Percentiles rank a stretch among this genome's conserved stretches.
Evolutionary conservation across 1,140 invertebrate species (phyloP).

Genomic region (Venturia canescens): DNA sequence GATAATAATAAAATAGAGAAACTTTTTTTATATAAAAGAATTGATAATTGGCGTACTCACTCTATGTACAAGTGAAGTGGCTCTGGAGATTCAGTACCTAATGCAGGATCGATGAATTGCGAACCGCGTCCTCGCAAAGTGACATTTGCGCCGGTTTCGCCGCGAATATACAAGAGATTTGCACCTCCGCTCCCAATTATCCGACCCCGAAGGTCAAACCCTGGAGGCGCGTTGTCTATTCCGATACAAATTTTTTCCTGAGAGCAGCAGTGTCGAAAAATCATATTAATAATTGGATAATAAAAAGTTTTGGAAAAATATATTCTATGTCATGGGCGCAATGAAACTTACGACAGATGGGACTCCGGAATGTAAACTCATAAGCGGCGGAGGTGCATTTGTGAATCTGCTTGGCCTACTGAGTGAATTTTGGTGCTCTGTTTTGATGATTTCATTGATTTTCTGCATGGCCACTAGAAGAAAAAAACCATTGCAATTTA

Average conservation of each 20-base stretch:
- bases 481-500: conserved; percentile 24
- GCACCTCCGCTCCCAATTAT: conserved; percentile 84
- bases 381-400: conserved; percentile 76
- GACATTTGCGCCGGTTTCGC: conserved; percentile 86
- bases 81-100: conserved; percentile 84
- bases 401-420: conserved; percentile 75
- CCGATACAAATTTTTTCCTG: conserved; percentile 88
- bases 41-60: conserved; percentile 70
- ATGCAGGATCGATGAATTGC: conserved; percentile 80
- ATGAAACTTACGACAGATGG: conserved; percentile 71
- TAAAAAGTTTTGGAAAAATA: conserved; percentile 39
- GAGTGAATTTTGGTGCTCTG: conserved; percentile 73
- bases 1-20: too few species aligned
- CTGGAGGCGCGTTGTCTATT: conserved; percentile 85
- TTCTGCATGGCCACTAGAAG: conserved; percentile 79
- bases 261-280: conserved; percentile 14
- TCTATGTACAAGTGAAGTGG: conserved; percentile 88
- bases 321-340: background rate
- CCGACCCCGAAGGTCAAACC: conserved; percentile 86
- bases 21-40: background rate
- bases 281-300: conserved; percentile 26
- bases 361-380: conserved; percentile 75
- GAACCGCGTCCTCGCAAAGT: conserved; percentile 84
- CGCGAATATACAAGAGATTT: conserved; percentile 86
- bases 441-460: conserved; percentile 81